phyloP scores from a whole-genome alignment of 2,113 vertebrate species.

The Antechinus stuartii region DNA sequence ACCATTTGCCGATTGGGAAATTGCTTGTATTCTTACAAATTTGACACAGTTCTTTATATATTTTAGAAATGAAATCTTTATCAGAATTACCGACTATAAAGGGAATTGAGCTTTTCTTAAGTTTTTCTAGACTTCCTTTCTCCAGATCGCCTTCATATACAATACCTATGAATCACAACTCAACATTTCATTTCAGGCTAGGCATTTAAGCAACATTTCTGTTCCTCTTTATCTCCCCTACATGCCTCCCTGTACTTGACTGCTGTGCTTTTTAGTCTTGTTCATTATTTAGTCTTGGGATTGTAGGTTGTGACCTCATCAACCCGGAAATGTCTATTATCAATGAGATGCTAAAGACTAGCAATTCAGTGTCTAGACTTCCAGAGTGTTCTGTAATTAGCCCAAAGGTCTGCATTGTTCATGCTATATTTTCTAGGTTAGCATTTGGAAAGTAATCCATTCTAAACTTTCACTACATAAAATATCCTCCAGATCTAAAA shows the following conservation, averaged over 20 bases:
- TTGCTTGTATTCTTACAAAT: too few relatives aligned
- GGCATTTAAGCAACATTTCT: neutral
- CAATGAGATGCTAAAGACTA: neutral
- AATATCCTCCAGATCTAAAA: neutral
- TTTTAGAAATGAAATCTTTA: too few relatives aligned
- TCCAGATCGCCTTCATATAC: neutral
- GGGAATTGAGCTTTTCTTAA: neutral
- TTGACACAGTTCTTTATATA: too few relatives aligned
- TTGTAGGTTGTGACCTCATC: neutral
- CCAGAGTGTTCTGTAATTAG: neutral
- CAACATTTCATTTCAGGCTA: neutral
- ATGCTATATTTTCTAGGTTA: neutral
- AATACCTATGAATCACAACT: neutral
- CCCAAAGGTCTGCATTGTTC: neutral
- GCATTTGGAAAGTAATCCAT: neutral
- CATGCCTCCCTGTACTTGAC: neutral
- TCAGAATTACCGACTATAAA: too few relatives aligned
- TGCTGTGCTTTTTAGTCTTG: neutral
- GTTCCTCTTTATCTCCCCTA: neutral
- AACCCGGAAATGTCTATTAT: neutral
- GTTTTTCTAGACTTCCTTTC: neutral
- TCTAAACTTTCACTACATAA: neutral
- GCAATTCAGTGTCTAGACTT: slow-evolving; percentile 3
- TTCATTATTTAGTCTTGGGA: neutral
- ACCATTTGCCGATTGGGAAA: too few relatives aligned